Base-by-base conservation (phyloP, 2,888 invertebrate genomes). In the Beris morrisii region DNA sequence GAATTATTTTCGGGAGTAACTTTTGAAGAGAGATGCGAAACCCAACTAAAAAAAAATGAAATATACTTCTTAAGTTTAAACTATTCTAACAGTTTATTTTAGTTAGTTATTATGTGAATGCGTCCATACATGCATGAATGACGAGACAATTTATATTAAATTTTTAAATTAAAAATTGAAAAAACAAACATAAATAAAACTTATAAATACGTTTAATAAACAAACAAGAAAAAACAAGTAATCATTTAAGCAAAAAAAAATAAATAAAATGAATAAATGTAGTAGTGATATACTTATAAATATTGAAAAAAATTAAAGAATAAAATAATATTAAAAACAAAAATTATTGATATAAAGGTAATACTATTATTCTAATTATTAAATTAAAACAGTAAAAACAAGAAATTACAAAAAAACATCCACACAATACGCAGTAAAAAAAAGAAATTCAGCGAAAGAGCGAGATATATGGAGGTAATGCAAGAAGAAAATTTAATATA, bases 211-310 rank as follows among this genome's bases (percentile, higher is more conserved):
- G 59, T 59, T 61, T 61, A 64, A 66, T 61, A 67, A 66, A 68
- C 56, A 54, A 64, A 64, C 12, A 32, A 57, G 15, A 52, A 54
- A 58, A 54, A 66, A 30, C 48, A 59, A 59, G 54, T 64, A 64
- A 64, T 22, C 46, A 44, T 52, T 61, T 54, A 64, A 55, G 54
- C 45, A 64, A n/a, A 54, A 54, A 53, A 45, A 38, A 52, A 54
- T 7, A 45, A 50, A 65, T 53, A 58, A 50, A 59, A 69, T 66
- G 66, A 64, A 69, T 69, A 69, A 69, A 69, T 69, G 69, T 69
- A 69, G 66, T 66, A 66, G 69, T 69, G 69, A 69, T 69, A 69
- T 69, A 68, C 54, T 61, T 68, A 68, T 68, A 65, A 65, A 68
- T 61, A 68, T 65, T 68, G 48, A 67, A 31, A 65, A 65, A 50